Percentiles rank a stretch among this genome's conserved stretches.
Conservation (phyloP, 2,113 vertebrate genomes). For the Zapornia atra region DNA sequence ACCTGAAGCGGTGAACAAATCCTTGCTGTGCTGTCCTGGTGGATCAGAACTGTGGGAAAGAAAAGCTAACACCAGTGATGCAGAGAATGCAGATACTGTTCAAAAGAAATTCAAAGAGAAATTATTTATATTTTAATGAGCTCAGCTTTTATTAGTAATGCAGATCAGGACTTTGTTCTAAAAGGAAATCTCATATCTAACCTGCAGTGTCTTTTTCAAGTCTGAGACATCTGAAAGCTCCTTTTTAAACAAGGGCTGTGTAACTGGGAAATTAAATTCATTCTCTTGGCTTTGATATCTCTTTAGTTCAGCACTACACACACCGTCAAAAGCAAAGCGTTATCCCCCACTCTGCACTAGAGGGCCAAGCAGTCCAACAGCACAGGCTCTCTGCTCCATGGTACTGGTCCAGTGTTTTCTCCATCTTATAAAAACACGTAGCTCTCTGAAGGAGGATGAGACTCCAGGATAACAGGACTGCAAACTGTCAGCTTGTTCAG, state of each 20-base stretch:
- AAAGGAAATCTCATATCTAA: slow-evolving; percentile 12
- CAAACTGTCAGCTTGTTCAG: background rate
- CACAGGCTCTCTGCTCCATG: accelerated
- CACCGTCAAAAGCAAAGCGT: background rate
- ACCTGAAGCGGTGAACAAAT: background rate
- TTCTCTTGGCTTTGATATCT: background rate
- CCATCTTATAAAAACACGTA: background rate
- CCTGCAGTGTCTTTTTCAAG: background rate
- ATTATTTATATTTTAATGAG: background rate
- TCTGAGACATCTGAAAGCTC: background rate
- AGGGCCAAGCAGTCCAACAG: background rate
- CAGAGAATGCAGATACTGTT: background rate
- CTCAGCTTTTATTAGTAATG: slow-evolving; percentile 26
- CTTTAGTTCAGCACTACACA: background rate
- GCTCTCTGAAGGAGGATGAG: background rate
- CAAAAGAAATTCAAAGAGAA: slow-evolving; percentile 22
- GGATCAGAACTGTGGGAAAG: background rate
- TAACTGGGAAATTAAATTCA: background rate
- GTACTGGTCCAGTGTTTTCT: background rate
- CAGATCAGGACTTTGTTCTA: slow-evolving; percentile 39
- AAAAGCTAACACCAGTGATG: background rate
- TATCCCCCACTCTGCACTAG: background rate
- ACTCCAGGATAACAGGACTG: background rate
- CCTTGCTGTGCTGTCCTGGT: background rate
- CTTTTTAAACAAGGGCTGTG: background rate